Base-by-base conservation (phyloP, 2,797 vertebrate species). In the Chromobotia macracanthus region DNA sequence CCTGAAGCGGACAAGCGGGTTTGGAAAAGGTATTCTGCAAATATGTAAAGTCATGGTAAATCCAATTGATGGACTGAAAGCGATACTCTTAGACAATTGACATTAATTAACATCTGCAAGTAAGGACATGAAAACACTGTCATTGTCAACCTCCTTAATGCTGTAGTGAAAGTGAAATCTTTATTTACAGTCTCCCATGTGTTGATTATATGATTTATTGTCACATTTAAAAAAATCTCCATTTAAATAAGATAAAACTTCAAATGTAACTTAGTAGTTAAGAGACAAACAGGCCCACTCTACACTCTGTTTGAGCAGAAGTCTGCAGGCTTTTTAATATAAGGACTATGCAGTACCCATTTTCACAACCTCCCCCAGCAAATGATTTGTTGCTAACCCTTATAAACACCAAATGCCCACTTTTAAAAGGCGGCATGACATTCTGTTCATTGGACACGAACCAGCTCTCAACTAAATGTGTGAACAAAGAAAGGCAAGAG, bases 391-490 rank as follows among this genome's bases (percentile, higher is more conserved):
- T 67, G 60, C 66, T 64, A 77, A 77, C 68, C 46, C 66, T 69
- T 77, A 61, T 77, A 70, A 77, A 61, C 55, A 77, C 76, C 77
- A 79, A 79, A 64, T 79, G 68, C 48, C 67, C 68, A 72, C 31
- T 79, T 79, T 79, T 64, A 69, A 72, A 79, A 53, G 35, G 31
- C 31, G 18, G 48, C 15, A 21, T 79, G 68, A 72, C 77, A 79
- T 79, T 79, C 77, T 79, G 77, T 79, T 79, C 68, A 72, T 60
- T 56, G 68, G 70, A 53, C 77, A 71, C 12, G 8, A 63, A 79
- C 35, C 75, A 69, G 50, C 66, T 79, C 67, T 72, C n/a, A n/a
- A n/a, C 35, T 44, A 48, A 79, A 79, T 79, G 77, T 4, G 19
- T 64, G 55, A 64, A 78, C 15, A 63, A 53, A 67, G 53, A 79